phyloP scores from a whole-genome alignment of 2,113 vertebrate species.

The Percina caprodes region DNA sequence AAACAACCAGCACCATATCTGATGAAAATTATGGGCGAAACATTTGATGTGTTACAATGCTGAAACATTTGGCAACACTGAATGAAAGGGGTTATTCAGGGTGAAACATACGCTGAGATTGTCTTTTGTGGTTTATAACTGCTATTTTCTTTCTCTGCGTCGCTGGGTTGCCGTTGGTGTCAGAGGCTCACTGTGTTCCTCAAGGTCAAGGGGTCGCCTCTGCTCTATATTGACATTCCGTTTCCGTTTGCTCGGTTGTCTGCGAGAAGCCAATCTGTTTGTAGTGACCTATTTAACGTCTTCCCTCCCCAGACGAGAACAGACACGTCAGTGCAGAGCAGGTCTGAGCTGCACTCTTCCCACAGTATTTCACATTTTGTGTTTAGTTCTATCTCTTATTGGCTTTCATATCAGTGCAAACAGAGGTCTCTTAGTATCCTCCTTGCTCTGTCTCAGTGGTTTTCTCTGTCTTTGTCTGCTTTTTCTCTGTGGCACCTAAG shows the following conservation, averaged over 20 bases:
- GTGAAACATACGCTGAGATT: background rate
- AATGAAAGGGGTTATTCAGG: constrained; percentile 9
- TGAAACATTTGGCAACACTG: background rate
- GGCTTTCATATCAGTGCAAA: constrained; percentile 31
- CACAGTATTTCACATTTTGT: constrained; percentile 47
- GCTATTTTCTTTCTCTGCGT: constrained; percentile 13
- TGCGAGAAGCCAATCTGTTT: constrained; percentile 63
- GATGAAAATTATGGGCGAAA: background rate
- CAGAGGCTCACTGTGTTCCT: constrained; percentile 31
- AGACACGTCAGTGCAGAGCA: constrained; percentile 21
- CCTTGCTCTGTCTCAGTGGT: constrained; percentile 5
- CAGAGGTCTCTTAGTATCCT: constrained; percentile 13
- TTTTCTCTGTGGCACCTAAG: background rate
- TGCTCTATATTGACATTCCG: constrained; percentile 33
- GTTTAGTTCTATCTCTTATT: constrained; percentile 51
- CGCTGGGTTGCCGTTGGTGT: background rate
- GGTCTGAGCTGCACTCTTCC: constrained; percentile 46
- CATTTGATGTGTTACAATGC: background rate
- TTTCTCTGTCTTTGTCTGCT: constrained; percentile 1
- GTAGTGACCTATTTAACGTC: constrained; percentile 72
- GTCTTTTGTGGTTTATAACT: constrained; percentile 1
- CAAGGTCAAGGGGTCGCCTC: constrained; percentile 35
- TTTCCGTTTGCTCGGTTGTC: constrained; percentile 61
- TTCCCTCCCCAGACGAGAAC: constrained; percentile 40
- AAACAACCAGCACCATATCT: background rate